Conservation (phyloP, 2,888 invertebrate genomes). For the Gymnoscelis rufifasciata region DNA sequence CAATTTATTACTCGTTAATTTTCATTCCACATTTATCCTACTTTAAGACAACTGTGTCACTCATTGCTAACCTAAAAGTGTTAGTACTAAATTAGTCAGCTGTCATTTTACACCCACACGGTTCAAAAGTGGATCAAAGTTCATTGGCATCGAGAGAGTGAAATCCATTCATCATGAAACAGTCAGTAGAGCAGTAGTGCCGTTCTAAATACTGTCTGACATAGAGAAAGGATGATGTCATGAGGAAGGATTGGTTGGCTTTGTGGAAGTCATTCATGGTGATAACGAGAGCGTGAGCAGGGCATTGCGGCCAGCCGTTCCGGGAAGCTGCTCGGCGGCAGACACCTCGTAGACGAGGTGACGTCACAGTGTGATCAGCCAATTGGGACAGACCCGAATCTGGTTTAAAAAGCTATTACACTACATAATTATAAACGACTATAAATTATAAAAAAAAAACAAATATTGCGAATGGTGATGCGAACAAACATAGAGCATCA, state of each 20-base stretch:
- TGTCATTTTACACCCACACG: slow-evolving; percentile 61
- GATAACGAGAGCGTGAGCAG: slow-evolving; percentile 58
- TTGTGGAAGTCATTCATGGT: slow-evolving; percentile 45
- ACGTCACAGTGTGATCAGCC: slow-evolving; percentile 62
- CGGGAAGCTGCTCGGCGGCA: slow-evolving; percentile 69
- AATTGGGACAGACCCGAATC: slow-evolving; percentile 55
- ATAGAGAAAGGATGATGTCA: slow-evolving; percentile 54
- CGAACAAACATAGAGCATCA: too few species aligned
- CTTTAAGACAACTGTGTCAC: slow-evolving; percentile 19
- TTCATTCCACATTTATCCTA: slow-evolving; percentile 3
- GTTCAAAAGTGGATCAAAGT: slow-evolving; percentile 65
- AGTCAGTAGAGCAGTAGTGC: slow-evolving; percentile 63
- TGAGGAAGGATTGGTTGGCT: slow-evolving; percentile 32
- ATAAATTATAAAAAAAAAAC: too few species aligned
- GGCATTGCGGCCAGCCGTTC: slow-evolving; percentile 62
- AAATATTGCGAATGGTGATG: too few species aligned
- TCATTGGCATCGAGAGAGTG: slow-evolving; percentile 66
- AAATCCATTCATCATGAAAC: slow-evolving; percentile 67
- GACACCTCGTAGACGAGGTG: slow-evolving; percentile 69
- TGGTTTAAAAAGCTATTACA: slow-evolving; percentile 10
- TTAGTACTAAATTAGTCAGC: slow-evolving; percentile 40
- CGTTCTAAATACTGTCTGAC: slow-evolving; percentile 56
- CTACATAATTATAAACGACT: not conserved
- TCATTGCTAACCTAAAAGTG: slow-evolving; percentile 32
- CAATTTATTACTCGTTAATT: not conserved